Conservation (phyloP, 2,888 invertebrate genomes). For the Plutella xylostella region DNA sequence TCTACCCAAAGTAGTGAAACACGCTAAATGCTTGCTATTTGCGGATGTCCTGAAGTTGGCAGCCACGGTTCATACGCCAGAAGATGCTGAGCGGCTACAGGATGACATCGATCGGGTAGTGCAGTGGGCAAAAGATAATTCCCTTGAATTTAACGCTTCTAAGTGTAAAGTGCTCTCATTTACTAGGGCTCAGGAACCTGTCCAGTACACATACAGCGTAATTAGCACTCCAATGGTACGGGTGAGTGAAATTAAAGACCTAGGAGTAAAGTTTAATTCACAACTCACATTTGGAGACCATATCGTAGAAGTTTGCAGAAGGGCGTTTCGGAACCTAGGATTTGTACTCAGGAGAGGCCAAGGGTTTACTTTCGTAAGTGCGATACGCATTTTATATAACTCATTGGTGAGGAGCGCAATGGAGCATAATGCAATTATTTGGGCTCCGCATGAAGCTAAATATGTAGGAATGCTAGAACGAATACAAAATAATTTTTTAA, state of each 20-base stretch:
- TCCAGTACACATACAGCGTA: background rate
- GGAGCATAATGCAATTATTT: constrained; percentile 4
- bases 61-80: background rate
- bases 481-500: constrained; percentile 3
- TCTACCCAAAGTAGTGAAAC: background rate
- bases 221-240: background rate
- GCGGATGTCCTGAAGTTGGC: constrained; percentile 1
- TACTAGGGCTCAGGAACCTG: background rate
- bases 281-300: background rate
- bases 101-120: constrained; percentile 1
- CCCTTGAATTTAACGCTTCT: background rate
- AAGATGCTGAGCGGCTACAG: background rate
- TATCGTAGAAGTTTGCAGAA: background rate
- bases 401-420: background rate
- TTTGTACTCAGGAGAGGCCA: background rate
- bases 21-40: background rate
- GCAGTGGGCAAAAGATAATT: background rate
- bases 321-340: background rate
- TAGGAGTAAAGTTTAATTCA: background rate
- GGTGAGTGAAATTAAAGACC: background rate
- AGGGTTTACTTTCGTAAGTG: too few species aligned
- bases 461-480: constrained; percentile 1
- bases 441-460: constrained; percentile 13
- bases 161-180: background rate
- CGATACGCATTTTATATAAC: constrained; percentile 8